Evolutionary conservation across 2,797 vertebrate species (phyloP).

Genomic region (Strix occidentalis): DNA sequence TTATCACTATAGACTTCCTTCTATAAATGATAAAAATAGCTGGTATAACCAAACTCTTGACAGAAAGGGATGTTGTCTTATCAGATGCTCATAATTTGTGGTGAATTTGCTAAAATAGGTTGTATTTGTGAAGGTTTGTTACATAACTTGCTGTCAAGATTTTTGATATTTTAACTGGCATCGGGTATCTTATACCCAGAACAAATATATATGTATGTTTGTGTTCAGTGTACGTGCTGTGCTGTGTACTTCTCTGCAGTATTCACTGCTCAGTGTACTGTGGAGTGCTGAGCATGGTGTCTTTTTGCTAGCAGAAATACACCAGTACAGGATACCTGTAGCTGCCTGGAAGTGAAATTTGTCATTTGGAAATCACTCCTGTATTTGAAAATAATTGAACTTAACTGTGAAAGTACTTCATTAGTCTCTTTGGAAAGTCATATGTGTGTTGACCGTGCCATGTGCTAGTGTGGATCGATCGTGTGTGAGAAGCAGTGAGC

Average conservation of each 20-base stretch:
- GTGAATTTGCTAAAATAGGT: background rate
- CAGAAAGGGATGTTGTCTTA: background rate
- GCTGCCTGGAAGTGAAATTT: background rate
- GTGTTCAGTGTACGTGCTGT: background rate
- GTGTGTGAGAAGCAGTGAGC: background rate
- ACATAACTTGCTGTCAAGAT: background rate
- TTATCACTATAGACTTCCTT: background rate
- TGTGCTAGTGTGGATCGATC: background rate
- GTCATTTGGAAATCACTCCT: background rate
- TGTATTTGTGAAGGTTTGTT: background rate
- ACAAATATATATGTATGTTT: background rate
- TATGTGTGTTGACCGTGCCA: background rate
- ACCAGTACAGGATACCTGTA: background rate
- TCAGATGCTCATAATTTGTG: background rate
- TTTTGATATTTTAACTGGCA: rapidly evolving
- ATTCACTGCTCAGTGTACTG: background rate
- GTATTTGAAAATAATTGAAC: background rate
- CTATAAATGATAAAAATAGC: background rate
- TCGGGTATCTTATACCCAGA: background rate
- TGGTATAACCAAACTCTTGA: background rate
- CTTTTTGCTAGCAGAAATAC: background rate
- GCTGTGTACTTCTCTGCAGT: background rate
- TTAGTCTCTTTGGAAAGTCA: background rate
- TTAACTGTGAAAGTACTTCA: background rate
- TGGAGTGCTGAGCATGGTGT: background rate